phyloP scores from a whole-genome alignment of 1,140 invertebrate genomes.

The Pogonognathellus flavescens region DNA sequence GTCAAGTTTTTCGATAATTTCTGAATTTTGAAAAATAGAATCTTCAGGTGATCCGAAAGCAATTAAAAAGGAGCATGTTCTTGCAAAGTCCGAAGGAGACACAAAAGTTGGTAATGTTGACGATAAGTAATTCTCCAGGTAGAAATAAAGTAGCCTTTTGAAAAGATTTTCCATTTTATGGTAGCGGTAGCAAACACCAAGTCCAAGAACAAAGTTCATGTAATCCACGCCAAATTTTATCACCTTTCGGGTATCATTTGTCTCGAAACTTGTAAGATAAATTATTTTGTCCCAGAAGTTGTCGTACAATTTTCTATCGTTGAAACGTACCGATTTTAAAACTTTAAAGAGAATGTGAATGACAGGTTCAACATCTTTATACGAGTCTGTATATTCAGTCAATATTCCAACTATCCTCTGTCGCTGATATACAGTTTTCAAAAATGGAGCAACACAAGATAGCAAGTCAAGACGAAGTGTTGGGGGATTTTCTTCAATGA shows the following conservation, averaged over 20 bases:
- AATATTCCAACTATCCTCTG: neutral
- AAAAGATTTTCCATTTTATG: conserved; percentile 70
- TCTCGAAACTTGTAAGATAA: neutral
- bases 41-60: conserved; percentile 68
- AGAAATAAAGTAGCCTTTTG: conserved; percentile 69
- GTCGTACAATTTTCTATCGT: conserved; percentile 56
- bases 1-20: conserved; percentile 59
- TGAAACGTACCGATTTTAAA: conserved; percentile 46
- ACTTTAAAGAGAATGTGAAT: conserved; percentile 33
- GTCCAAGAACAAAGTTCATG: conserved; percentile 73
- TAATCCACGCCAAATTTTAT: conserved; percentile 68
- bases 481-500: conserved; percentile 53
- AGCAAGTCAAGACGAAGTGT: conserved; percentile 55
- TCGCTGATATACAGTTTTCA: conserved; percentile 26
- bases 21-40: conserved; percentile 55
- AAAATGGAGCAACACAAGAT: conserved; percentile 21
- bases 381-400: neutral
- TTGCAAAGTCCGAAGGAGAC: conserved; percentile 70
- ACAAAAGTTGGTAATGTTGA: conserved; percentile 62
- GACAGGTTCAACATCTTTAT: neutral
- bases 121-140: conserved; percentile 69
- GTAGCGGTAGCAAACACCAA: conserved; percentile 71
- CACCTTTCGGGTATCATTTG: conserved; percentile 32
- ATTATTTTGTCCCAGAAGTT: conserved; percentile 59
- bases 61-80: conserved; percentile 71